These are phyloP conservation scores for Podilymbus podiceps DNA, from an alignment of 2,113 vertebrate species.

Conservation along the genomic window DNA sequence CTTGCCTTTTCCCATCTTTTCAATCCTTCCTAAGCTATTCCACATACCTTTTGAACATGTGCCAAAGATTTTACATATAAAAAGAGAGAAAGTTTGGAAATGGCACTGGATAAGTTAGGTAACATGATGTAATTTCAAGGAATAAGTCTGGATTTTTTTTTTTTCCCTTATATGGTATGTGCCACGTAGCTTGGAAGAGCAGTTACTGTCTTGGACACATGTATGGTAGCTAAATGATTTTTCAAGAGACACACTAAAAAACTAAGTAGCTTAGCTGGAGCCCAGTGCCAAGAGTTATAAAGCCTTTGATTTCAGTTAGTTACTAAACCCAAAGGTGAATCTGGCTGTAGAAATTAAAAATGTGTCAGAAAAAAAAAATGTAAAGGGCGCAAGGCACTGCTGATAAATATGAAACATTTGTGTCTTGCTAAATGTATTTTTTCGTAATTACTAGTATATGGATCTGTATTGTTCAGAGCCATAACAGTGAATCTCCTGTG, in stretches of 20 bases:
- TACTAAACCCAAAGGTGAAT: background rate
- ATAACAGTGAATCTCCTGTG: background rate
- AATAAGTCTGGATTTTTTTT: conserved; percentile 1
- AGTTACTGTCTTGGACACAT: background rate
- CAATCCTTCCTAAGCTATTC: background rate
- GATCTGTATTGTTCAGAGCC: conserved; percentile 31
- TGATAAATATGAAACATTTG: conserved; percentile 21
- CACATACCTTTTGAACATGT: background rate
- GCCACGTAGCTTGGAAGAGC: conserved; percentile 41
- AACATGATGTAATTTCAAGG: conserved; percentile 35
- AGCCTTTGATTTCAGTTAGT: background rate
- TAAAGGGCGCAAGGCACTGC: background rate
- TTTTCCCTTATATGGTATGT: background rate
- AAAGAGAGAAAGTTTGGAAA: conserved; percentile 29
- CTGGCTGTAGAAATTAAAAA: conserved; percentile 1
- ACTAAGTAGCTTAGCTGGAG: background rate
- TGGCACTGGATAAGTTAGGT: conserved; percentile 1
- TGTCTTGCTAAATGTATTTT: conserved; percentile 4
- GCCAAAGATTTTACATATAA: background rate
- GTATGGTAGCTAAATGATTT: background rate
- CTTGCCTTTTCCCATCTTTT: background rate
- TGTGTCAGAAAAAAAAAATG: background rate
- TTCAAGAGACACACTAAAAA: background rate
- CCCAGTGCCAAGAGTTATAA: background rate
- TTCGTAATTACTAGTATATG: conserved; percentile 29